Conservation (phyloP, 2,888 invertebrate species). For the Phyllotreta striolata region DNA sequence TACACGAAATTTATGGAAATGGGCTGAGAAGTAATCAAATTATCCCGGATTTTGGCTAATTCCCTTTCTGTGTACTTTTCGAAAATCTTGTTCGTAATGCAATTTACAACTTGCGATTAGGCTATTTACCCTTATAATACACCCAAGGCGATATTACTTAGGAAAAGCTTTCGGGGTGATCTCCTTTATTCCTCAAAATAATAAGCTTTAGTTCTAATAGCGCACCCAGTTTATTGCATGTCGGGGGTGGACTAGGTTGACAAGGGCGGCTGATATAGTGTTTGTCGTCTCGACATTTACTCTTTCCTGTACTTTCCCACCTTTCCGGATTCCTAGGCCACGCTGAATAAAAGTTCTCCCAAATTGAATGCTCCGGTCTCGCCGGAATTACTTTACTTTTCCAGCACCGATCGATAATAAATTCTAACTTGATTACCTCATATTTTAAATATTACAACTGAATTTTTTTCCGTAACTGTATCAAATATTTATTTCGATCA, state of each 20-base stretch:
- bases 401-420: background rate
- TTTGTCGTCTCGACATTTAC: conserved; percentile 33
- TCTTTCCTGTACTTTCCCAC: conserved; percentile 31
- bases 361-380: conserved; percentile 32
- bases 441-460: no score
- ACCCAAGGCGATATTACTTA: conserved; percentile 30
- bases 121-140: conserved; percentile 30
- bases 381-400: conserved; percentile 18
- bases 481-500: no score
- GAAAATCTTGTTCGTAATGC: conserved; percentile 29
- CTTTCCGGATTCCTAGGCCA: conserved; percentile 30
- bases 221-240: conserved; percentile 34
- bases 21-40: conserved; percentile 18
- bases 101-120: conserved; percentile 31
- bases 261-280: conserved; percentile 28
- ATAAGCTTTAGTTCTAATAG: conserved; percentile 32
- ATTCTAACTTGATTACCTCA: conserved; percentile 4
- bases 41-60: conserved; percentile 28
- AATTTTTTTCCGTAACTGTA: no score
- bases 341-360: conserved; percentile 31
- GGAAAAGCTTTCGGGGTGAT: conserved; percentile 30
- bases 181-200: conserved; percentile 28
- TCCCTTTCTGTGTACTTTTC: conserved; percentile 25
- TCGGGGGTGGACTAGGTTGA: conserved; percentile 31
- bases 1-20: background rate